A percentile compares a stretch with the other conserved stretches of the same genome.
Evolutionary conservation across 2,888 invertebrate species (phyloP).

Genomic region (Melanostoma mellinum): DNA sequence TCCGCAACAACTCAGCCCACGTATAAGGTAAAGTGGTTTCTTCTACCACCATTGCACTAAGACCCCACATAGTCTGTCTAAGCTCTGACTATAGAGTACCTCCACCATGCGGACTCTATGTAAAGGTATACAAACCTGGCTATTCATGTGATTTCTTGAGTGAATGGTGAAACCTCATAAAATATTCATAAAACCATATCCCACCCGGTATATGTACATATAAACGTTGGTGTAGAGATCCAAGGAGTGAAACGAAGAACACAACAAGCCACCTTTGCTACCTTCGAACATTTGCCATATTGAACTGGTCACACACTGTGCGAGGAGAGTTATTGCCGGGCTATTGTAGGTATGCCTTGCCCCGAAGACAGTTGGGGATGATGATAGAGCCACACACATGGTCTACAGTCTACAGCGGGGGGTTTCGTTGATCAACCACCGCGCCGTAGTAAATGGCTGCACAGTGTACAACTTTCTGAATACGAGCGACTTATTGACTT

Average conservation of each 20-base stretch:
- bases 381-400: slow-evolving; percentile 63
- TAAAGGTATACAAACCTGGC: slow-evolving; percentile 30
- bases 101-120: slow-evolving; percentile 3
- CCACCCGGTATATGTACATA: slow-evolving; percentile 20
- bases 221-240: slow-evolving; percentile 14
- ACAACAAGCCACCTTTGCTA: slow-evolving; percentile 50
- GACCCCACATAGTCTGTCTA: slow-evolving; percentile 27
- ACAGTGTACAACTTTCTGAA: slow-evolving; percentile 11
- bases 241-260: slow-evolving; percentile 35
- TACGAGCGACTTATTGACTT: slow-evolving; percentile 64
- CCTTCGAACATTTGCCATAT: slow-evolving; percentile 67
- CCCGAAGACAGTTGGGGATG: slow-evolving; percentile 49
- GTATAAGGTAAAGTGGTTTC: slow-evolving; percentile 24
- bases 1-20: slow-evolving; percentile 50
- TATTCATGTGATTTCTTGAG: slow-evolving; percentile 72
- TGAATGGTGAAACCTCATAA: slow-evolving; percentile 69
- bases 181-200: slow-evolving; percentile 71
- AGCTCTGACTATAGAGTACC: not conserved
- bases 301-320: slow-evolving; percentile 71
- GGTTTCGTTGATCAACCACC: slow-evolving; percentile 40
- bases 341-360: slow-evolving; percentile 18
- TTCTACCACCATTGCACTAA: slow-evolving; percentile 22
- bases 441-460: slow-evolving; percentile 40
- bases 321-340: slow-evolving; percentile 41
- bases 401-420: slow-evolving; percentile 50